These are phyloP conservation scores for Ailurus styani DNA, from an alignment of 2,113 vertebrate genomes.

Conservation along the genomic window DNA sequence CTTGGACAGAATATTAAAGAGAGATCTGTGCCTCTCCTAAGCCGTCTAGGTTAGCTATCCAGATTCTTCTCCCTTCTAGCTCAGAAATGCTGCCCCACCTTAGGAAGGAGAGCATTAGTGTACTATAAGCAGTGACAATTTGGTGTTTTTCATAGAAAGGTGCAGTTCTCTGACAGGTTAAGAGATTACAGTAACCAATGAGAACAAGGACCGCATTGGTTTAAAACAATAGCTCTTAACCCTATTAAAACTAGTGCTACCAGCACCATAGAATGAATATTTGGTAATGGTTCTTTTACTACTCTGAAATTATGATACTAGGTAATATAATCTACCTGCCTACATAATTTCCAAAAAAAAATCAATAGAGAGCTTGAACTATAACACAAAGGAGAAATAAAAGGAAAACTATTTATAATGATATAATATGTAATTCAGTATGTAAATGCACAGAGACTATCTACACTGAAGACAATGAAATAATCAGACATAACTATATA, in stretches of 20 bases:
- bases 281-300: neutral
- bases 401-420: neutral
- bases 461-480: neutral
- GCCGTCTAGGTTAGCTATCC: neutral
- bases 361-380: neutral
- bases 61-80: neutral
- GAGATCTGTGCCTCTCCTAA: neutral
- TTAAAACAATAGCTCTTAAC: neutral
- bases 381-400: neutral
- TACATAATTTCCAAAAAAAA: neutral
- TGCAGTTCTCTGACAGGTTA: neutral
- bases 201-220: neutral
- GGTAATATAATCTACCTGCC: neutral
- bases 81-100: neutral
- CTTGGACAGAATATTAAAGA: neutral
- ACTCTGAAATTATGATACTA: neutral
- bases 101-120: neutral
- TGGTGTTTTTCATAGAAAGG: neutral
- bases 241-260: neutral
- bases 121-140: neutral
- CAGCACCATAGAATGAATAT: neutral
- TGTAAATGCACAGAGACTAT: neutral
- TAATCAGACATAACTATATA: neutral
- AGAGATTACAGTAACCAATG: neutral
- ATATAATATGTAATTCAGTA: neutral